phyloP scores from a whole-genome alignment of 2,113 vertebrate species.

The Craseonycteris thonglongyai region DNA sequence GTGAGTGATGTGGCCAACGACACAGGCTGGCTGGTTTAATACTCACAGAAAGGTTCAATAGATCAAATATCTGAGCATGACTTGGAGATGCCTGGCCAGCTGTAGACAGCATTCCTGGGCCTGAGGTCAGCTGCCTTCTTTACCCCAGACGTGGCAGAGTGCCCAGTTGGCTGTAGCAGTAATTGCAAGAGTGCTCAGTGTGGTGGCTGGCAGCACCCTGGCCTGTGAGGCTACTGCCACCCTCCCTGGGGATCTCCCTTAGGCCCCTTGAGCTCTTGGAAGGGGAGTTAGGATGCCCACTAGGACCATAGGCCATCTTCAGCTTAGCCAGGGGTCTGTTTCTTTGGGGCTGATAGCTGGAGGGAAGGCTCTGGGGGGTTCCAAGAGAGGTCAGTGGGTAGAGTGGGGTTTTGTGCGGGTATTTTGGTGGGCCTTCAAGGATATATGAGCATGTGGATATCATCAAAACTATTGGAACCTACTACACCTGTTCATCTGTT shows the following conservation, averaged over 20 bases:
- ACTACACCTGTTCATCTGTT: neutral
- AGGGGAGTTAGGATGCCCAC: neutral
- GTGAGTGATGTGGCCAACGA: neutral
- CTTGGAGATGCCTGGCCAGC: neutral
- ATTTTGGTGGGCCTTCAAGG: neutral
- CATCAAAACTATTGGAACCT: neutral
- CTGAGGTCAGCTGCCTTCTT: neutral
- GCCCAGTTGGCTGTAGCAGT: neutral
- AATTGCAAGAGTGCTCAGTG: neutral
- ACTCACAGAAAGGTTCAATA: neutral
- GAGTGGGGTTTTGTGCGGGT: neutral
- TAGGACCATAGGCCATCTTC: neutral
- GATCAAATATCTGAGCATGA: slow-evolving; percentile 33
- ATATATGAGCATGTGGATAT: neutral
- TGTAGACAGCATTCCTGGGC: slow-evolving; percentile 17
- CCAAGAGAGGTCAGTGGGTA: neutral
- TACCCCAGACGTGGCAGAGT: neutral
- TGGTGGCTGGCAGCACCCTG: neutral
- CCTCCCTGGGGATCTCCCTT: neutral
- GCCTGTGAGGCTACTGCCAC: neutral
- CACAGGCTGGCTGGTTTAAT: neutral
- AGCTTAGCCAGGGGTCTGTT: neutral
- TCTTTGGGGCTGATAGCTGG: neutral
- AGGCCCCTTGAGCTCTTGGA: neutral
- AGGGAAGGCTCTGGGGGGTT: neutral